Base-by-base conservation (phyloP, 2,888 invertebrate genomes). In the Drosophila silvestris region DNA sequence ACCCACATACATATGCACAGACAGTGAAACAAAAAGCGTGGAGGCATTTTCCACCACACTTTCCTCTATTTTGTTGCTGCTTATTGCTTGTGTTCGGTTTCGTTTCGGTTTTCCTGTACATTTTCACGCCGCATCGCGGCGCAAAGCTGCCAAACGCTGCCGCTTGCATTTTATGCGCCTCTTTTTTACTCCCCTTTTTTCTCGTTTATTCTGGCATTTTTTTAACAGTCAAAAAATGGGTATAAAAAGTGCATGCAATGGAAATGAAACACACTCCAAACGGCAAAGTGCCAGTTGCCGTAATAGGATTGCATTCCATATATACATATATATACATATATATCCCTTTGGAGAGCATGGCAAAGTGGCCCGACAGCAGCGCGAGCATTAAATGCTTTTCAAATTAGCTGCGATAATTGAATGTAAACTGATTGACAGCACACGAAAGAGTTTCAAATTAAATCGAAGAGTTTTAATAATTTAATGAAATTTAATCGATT, bases 351-450 rank as follows among this genome's bases (percentile, higher is more conserved):
- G 30, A 51, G 50, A 53, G 57, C 65, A 56, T 52, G 62, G 66
- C 51, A 66, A 74, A 64, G 47, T 67, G 81, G 50, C 60, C 54
- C 35, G 19, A 2, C 35, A 37, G 50, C 65, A 57, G 76, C 62
- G 72, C 70, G 64, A 7, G 64, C 53, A 60, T 69, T 39, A 62
- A 79, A 53, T 64, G 79, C 47, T 75, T 75, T 39, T 72, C 59
- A 79, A 88, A 85, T 85, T 83, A 83, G 77, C 79, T 76, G 75
- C 75, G 67, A 70, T 87, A 85, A 85, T 85, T 87, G 81, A 81
- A 79, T 66, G 64, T 16, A 47, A 39, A 19, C 63, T 81, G 81
- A 85, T 83, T 83, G 83, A 70, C 77, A 70, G 70, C 54, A 16
- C 63, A 59, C 57, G 65, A 60, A 57, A 56, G 32, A 50, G 39